A percentile compares a stretch with the other conserved stretches of the same genome.
Conservation (phyloP, 2,888 invertebrate genomes). For the Parnassius mnemosyne region DNA sequence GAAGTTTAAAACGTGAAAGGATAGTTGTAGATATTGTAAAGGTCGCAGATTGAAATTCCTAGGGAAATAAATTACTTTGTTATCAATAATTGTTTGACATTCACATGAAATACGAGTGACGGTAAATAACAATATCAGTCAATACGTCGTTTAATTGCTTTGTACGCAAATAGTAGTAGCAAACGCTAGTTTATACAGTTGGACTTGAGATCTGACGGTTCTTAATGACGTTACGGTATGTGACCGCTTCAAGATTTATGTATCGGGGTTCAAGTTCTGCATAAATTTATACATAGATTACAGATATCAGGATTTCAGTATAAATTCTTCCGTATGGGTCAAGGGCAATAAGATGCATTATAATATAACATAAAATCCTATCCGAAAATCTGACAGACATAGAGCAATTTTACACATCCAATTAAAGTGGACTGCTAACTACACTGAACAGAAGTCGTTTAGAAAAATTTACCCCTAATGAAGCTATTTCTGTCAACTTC, state of each 20-base stretch:
- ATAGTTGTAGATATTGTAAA: conserved; percentile 30
- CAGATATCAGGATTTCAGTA: too few relatives aligned
- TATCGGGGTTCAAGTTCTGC: neutral
- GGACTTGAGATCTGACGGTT: conserved; percentile 10
- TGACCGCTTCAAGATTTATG: conserved; percentile 14
- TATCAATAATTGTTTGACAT: conserved; percentile 21
- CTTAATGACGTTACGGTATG: conserved; percentile 5
- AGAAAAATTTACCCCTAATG: too few relatives aligned
- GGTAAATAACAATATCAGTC: conserved; percentile 21
- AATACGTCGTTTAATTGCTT: conserved; percentile 19
- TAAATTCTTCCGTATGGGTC: too few relatives aligned
- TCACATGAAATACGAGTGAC: conserved; percentile 11
- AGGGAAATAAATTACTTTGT: conserved; percentile 20
- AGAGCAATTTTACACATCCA: too few relatives aligned
- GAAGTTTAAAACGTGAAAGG: conserved; percentile 37
- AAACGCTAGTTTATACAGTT: conserved; percentile 1
- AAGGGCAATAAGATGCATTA: too few relatives aligned
- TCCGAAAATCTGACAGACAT: too few relatives aligned
- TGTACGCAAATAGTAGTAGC: conserved; percentile 13
- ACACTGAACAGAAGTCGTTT: too few relatives aligned
- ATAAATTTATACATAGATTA: neutral
- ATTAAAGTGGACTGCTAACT: too few relatives aligned
- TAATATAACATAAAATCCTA: too few relatives aligned
- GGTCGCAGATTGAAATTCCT: conserved; percentile 17
- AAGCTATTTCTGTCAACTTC: too few relatives aligned